Evolutionary conservation across 30 jellyfish, hydroid and myxozoan genomes (phyloP).

Genomic region (Aurelia sp.): DNA sequence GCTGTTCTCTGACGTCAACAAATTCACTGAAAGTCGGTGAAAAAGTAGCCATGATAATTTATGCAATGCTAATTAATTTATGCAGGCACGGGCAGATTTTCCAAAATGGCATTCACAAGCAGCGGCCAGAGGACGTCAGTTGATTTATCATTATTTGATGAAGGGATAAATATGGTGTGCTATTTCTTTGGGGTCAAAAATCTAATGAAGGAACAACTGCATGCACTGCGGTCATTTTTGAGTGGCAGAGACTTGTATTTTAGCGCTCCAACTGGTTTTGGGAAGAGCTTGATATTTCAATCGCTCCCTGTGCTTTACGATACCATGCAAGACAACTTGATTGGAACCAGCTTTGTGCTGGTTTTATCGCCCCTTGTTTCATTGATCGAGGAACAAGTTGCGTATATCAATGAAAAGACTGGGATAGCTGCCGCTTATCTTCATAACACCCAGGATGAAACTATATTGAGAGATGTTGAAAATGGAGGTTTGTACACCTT

Average conservation of each 20-base stretch:
- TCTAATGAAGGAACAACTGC: no score
- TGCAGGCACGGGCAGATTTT: no score
- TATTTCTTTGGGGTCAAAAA: no score
- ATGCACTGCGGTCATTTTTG: no score
- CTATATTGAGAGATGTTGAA: not conserved
- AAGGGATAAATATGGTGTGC: no score
- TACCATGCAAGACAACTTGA: not conserved
- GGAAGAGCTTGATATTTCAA: conserved; percentile 43
- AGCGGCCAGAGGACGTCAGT: no score
- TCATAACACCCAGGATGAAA: conserved; percentile 12
- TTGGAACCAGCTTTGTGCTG: conserved; percentile 3
- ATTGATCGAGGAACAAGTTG: conserved; percentile 50
- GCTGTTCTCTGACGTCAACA: not conserved
- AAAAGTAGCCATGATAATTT: no score
- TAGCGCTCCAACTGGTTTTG: conserved; percentile 44
- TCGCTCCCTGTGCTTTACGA: conserved; percentile 26
- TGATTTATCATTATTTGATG: no score
- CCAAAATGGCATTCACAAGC: no score
- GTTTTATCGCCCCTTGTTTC: conserved; percentile 38
- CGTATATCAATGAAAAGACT: not conserved
- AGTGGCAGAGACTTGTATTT: conserved; percentile 38
- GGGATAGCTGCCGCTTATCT: conserved; percentile 30
- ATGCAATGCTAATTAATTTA: no score
- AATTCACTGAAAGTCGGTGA: no score
- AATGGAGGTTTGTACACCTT: not conserved